A percentile compares a stretch with the other conserved stretches of the same genome.
phyloP scores from a whole-genome alignment of 30 jellyfish, hydroid and myxozoan species.

The Turritopsis rubra region DNA sequence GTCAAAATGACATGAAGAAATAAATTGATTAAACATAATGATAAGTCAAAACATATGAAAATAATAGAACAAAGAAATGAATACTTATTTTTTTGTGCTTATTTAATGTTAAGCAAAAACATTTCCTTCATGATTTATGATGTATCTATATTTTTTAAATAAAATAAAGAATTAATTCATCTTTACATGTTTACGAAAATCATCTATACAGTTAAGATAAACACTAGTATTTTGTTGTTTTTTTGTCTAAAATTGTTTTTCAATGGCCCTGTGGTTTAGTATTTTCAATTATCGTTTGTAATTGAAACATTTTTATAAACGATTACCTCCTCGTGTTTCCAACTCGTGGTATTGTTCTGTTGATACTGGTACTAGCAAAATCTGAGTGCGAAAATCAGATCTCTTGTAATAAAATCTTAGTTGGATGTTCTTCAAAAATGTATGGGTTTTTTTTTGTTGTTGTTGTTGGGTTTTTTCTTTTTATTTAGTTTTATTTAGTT shows the following conservation, averaged over 20 bases:
- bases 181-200: no score
- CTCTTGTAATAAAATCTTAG: background rate
- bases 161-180: no score
- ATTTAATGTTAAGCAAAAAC: no score
- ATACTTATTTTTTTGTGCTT: no score
- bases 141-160: no score
- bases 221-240: background rate
- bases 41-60: no score
- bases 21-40: no score
- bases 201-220: background rate
- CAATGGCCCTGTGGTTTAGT: background rate
- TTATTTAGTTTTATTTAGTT: no score
- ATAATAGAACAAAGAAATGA: no score
- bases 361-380: background rate
- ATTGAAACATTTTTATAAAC: background rate
- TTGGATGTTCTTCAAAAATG: background rate
- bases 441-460: background rate
- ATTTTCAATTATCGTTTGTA: background rate
- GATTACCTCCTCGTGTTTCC: background rate
- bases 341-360: background rate
- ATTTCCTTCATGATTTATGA: no score
- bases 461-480: background rate
- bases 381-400: background rate
- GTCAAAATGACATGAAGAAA: no score
- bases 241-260: no score